Evolutionary conservation across 2,888 invertebrate species (phyloP).

Genomic region (Melieria picta): DNA sequence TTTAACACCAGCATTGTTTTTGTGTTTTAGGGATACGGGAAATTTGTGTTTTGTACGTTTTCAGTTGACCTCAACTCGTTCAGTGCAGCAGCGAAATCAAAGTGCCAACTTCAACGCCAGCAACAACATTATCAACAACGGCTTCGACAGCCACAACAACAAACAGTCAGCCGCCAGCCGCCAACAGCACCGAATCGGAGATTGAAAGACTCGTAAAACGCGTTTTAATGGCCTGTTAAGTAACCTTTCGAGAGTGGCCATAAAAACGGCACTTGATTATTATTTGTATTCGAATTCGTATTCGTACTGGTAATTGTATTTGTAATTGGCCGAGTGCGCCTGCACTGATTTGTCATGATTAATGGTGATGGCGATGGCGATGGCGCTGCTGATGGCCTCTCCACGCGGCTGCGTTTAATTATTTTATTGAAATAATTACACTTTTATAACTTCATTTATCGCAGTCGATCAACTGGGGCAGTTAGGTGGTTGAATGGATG

Average conservation of each 20-base stretch:
- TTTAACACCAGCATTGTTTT: constrained; percentile 11
- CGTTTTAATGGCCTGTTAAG: constrained; percentile 7
- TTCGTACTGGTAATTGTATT: background rate
- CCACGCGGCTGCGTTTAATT: constrained; percentile 2
- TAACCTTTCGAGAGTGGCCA: constrained; percentile 8
- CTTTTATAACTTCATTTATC: constrained; percentile 12
- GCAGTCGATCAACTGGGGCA: background rate
- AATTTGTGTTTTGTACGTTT: too few relatives aligned
- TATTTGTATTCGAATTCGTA: background rate
- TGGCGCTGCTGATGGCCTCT: background rate
- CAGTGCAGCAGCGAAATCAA: too few relatives aligned
- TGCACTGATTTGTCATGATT: constrained; percentile 18
- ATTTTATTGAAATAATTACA: constrained; percentile 4
- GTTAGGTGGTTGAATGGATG: too few relatives aligned
- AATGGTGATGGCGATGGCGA: background rate
- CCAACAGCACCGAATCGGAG: too few relatives aligned
- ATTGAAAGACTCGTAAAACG: background rate
- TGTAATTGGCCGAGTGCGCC: background rate
- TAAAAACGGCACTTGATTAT: background rate
- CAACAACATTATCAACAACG: too few relatives aligned
- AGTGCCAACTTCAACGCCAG: too few relatives aligned
- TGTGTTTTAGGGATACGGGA: background rate
- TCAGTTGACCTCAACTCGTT: too few relatives aligned
- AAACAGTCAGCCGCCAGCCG: too few relatives aligned
- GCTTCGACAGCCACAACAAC: too few relatives aligned